Percentiles rank a stretch among this genome's conserved stretches.
Conservation (phyloP, 2,888 invertebrate genomes). For the Coleophora deauratella region DNA sequence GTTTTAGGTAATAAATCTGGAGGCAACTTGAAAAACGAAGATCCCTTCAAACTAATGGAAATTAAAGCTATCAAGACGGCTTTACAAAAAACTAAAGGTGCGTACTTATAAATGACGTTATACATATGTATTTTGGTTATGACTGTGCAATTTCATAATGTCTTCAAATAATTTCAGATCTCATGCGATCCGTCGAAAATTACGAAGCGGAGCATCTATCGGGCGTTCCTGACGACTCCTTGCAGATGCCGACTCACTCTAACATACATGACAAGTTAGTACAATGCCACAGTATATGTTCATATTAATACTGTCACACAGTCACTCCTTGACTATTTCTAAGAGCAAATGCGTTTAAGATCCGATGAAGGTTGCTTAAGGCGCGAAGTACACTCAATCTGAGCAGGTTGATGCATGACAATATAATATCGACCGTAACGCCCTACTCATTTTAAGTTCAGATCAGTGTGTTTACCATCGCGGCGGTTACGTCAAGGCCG, state of each 20-base stretch:
- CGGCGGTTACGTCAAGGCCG: too few relatives aligned
- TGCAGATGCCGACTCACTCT: constrained; percentile 49
- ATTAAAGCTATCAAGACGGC: constrained; percentile 66
- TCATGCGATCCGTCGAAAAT: constrained; percentile 65
- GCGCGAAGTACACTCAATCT: too few relatives aligned
- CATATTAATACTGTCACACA: constrained; percentile 36
- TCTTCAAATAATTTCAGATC: too few relatives aligned
- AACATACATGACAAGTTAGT: constrained; percentile 63
- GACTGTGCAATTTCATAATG: too few relatives aligned
- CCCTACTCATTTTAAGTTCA: too few relatives aligned
- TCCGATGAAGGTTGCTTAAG: too few relatives aligned
- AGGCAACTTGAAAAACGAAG: constrained; percentile 59
- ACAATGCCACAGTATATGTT: neutral
- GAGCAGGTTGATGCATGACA: too few relatives aligned
- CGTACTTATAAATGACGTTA: constrained; percentile 1
- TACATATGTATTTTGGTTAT: neutral
- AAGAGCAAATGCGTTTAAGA: too few relatives aligned
- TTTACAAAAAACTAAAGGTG: constrained; percentile 66
- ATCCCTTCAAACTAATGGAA: constrained; percentile 66
- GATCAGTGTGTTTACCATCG: too few relatives aligned
- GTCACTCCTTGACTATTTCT: neutral
- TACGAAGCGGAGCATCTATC: constrained; percentile 53
- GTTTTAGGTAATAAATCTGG: constrained; percentile 48
- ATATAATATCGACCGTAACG: too few relatives aligned
- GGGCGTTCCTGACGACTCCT: constrained; percentile 45